These are phyloP conservation scores for Etia nguti DNA, from an alignment of 2,113 vertebrate species.

Conservation along the genomic window DNA sequence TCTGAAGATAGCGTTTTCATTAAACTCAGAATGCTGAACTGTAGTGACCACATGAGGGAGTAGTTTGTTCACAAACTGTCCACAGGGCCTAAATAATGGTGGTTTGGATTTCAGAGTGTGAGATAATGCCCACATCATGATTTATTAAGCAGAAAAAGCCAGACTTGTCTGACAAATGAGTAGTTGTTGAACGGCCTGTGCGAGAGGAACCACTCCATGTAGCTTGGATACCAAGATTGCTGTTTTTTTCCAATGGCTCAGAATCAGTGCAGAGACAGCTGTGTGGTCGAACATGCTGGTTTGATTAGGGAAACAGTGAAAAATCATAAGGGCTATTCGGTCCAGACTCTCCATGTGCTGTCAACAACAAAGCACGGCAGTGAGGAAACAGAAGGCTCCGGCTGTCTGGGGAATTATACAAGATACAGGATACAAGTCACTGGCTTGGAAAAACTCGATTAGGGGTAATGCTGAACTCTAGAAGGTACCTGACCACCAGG, in stretches of 20 bases:
- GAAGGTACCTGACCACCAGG: conserved; percentile 21
- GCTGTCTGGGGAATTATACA: conserved; percentile 35
- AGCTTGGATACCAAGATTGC: conserved; percentile 9
- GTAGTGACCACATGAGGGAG: conserved; percentile 46
- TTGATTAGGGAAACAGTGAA: conserved; percentile 58
- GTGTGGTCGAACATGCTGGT: conserved; percentile 60
- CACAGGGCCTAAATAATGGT: neutral
- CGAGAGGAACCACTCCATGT: conserved; percentile 1
- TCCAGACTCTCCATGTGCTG: conserved; percentile 29
- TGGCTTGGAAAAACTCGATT: conserved; percentile 18
- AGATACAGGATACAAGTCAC: conserved; percentile 16
- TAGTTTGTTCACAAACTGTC: conserved; percentile 16
- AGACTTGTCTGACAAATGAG: conserved; percentile 1
- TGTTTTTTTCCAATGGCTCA: conserved; percentile 38
- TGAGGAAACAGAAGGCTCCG: conserved; percentile 49
- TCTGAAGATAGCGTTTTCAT: neutral
- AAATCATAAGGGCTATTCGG: conserved; percentile 33
- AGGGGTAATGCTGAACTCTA: conserved; percentile 43
- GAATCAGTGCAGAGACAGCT: conserved; percentile 37
- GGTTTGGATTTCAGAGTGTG: neutral
- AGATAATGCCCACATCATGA: neutral
- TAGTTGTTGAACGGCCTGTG: neutral
- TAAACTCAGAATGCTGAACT: neutral
- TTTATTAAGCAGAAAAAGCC: neutral
- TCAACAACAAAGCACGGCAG: conserved; percentile 34